Percentiles rank a stretch among this genome's conserved stretches.
These are phyloP conservation scores for Stenotaenia linearis DNA, from an alignment of 2,888 invertebrate species.

Conservation along the genomic window DNA sequence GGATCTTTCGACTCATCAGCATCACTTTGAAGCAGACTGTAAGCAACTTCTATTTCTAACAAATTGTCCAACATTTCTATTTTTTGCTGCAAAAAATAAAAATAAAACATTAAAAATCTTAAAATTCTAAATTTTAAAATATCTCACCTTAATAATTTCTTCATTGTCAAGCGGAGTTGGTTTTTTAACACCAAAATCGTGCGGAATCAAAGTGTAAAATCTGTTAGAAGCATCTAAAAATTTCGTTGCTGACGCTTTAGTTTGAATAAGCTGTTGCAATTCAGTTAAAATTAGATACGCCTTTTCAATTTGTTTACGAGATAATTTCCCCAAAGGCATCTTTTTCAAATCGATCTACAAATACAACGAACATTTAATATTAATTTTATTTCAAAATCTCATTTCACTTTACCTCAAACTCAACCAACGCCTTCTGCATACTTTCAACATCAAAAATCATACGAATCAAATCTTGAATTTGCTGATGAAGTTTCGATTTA, in stretches of 20 bases:
- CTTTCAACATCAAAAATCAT: constrained; percentile 82
- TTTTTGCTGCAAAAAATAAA: constrained; percentile 49
- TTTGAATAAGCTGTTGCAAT: constrained; percentile 45
- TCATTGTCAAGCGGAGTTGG: constrained; percentile 73
- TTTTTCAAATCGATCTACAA: constrained; percentile 78
- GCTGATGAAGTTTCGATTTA: constrained; percentile 62
- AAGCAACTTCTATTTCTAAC: constrained; percentile 92
- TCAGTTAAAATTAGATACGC: constrained; percentile 71
- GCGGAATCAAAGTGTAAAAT: constrained; percentile 94
- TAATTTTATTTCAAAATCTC: too few relatives aligned
- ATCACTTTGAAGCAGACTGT: constrained; percentile 66
- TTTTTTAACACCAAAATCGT: constrained; percentile 78
- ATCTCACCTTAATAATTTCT: constrained; percentile 59
- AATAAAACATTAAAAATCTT: not conserved
- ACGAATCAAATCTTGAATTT: constrained; percentile 75
- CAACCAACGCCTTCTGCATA: constrained; percentile 88
- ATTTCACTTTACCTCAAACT: constrained; percentile 83
- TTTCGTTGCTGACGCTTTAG: constrained; percentile 44
- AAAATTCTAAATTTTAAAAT: not conserved
- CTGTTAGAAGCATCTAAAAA: constrained; percentile 83
- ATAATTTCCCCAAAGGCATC: constrained; percentile 96
- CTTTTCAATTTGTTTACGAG: constrained; percentile 77
- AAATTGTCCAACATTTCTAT: constrained; percentile 85
- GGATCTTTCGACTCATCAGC: constrained; percentile 55
- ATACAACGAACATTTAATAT: too few relatives aligned